A percentile compares a stretch with the other conserved stretches of the same genome.
Conservation (phyloP, 2,113 vertebrate species). For the Gyps fulvus region DNA sequence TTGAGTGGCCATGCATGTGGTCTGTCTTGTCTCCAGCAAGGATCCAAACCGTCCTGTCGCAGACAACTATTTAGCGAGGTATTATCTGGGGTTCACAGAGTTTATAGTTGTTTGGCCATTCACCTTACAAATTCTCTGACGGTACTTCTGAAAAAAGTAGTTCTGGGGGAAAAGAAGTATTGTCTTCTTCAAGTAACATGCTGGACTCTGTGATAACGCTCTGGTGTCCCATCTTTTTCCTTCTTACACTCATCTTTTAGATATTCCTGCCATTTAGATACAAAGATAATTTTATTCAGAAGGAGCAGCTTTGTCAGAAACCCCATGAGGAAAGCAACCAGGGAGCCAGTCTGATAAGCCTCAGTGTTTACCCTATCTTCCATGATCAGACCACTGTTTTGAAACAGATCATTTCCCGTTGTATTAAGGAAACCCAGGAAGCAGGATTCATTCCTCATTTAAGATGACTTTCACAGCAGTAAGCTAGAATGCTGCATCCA, state of each 20-base stretch:
- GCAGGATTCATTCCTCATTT: neutral
- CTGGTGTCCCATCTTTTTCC: accelerated
- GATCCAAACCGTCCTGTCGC: neutral
- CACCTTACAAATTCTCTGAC: neutral
- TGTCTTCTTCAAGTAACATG: neutral
- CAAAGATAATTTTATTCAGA: neutral
- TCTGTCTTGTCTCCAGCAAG: neutral
- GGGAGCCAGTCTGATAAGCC: neutral
- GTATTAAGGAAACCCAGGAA: neutral
- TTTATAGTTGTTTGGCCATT: neutral
- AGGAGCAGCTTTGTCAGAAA: neutral
- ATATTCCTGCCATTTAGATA: neutral
- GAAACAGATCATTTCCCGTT: neutral
- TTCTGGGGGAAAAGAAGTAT: neutral
- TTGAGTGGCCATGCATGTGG: accelerated
- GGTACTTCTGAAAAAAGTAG: neutral
- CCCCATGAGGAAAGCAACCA: neutral
- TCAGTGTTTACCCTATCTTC: neutral
- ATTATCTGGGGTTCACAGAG: neutral
- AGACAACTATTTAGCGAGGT: accelerated
- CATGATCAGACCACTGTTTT: neutral
- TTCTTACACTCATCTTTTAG: neutral
- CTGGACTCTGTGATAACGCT: neutral
- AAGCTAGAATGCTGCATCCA: neutral
- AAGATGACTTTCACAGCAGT: neutral